Evolutionary conservation across 2,888 invertebrate species (phyloP).

Genomic region (Antheraea assamensis): DNA sequence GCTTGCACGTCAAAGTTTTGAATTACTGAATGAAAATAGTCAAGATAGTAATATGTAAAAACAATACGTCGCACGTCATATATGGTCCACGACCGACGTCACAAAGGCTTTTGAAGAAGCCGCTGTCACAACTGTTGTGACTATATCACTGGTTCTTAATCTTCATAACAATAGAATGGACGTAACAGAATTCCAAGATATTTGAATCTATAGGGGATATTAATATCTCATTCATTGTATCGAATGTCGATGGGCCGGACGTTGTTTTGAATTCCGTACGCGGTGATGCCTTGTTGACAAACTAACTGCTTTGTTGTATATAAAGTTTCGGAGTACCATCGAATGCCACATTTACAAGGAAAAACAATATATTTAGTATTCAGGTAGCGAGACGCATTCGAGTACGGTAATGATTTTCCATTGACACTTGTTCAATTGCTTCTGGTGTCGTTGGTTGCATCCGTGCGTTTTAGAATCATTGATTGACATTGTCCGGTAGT

Average conservation of each 20-base stretch:
- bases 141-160: neutral
- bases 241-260: conserved; percentile 44
- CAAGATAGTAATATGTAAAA: neutral
- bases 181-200: conserved; percentile 23
- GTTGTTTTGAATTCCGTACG: conserved; percentile 53
- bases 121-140: conserved; percentile 7
- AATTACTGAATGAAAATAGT: neutral
- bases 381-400: neutral
- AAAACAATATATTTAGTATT: conserved; percentile 27
- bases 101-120: neutral
- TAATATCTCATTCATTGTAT: conserved; percentile 36
- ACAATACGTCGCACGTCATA: neutral
- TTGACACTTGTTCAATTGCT: conserved; percentile 7
- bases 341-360: conserved; percentile 33
- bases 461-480: neutral
- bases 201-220: conserved; percentile 30
- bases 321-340: conserved; percentile 30
- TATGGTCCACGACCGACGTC: neutral
- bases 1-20: too few relatives aligned
- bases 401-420: conserved; percentile 12
- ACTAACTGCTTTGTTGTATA: conserved; percentile 34
- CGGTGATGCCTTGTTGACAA: conserved; percentile 53
- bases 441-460: conserved; percentile 6
- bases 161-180: conserved; percentile 11
- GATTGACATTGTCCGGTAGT: neutral